phyloP scores from a whole-genome alignment of 2,888 invertebrate genomes.

The Deladenus siricidicola region DNA sequence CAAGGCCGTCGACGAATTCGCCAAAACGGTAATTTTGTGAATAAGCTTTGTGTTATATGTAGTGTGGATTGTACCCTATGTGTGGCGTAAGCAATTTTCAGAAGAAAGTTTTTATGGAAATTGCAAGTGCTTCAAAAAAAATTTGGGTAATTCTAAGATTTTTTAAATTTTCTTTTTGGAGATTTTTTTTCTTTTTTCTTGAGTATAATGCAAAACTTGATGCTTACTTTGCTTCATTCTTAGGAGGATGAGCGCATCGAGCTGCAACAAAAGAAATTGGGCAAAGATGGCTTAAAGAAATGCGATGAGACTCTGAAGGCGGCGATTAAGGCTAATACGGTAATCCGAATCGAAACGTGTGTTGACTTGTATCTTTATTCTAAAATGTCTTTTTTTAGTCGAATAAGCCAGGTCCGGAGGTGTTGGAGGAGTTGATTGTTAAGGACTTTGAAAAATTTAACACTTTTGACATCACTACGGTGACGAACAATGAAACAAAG shows the following conservation, averaged over 20 bases:
- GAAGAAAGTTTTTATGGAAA: too few species aligned
- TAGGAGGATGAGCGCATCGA: slow-evolving; percentile 68
- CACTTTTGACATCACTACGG: slow-evolving; percentile 11
- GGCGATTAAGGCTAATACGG: slow-evolving; percentile 71
- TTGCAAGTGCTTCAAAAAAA: background rate
- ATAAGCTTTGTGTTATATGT: background rate
- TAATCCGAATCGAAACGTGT: too few species aligned
- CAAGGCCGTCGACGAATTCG: slow-evolving; percentile 64
- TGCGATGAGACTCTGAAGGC: slow-evolving; percentile 63
- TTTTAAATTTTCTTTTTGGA: background rate
- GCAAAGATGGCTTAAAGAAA: slow-evolving; percentile 64
- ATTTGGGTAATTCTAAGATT: background rate
- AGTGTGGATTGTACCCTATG: too few species aligned
- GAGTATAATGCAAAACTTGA: too few species aligned
- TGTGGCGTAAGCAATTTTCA: too few species aligned
- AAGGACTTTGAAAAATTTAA: slow-evolving; percentile 66
- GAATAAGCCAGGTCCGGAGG: slow-evolving; percentile 63
- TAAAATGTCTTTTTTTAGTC: slow-evolving; percentile 12
- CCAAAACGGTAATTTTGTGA: slow-evolving; percentile 53
- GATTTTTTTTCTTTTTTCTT: too few species aligned
- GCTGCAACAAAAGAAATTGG: slow-evolving; percentile 63
- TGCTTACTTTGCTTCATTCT: background rate
- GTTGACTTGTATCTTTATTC: background rate
- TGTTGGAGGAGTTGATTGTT: slow-evolving; percentile 68
- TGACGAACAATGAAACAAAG: background rate